phyloP scores from a whole-genome alignment of 2,888 invertebrate genomes.

The Temnothorax ravouxi region DNA sequence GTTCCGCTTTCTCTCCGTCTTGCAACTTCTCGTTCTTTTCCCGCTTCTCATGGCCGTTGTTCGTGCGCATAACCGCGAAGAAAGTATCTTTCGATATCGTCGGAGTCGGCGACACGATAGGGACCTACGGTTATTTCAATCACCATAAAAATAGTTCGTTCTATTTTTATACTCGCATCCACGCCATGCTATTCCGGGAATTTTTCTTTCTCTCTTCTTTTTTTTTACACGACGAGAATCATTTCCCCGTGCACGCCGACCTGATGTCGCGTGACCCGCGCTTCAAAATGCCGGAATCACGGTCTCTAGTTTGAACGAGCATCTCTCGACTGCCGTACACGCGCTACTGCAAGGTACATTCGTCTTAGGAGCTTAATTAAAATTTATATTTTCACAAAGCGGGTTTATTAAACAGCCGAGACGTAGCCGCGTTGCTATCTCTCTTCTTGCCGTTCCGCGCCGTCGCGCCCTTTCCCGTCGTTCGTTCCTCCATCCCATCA shows the following conservation, averaged over 20 bases:
- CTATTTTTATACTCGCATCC: slow-evolving; percentile 38
- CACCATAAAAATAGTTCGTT: slow-evolving; percentile 59
- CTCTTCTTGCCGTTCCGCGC: slow-evolving; percentile 19
- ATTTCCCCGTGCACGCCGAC: background rate
- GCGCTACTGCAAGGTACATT: slow-evolving; percentile 30
- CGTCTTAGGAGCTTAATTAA: slow-evolving; percentile 69
- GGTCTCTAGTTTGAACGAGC: slow-evolving; percentile 29
- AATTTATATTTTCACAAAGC: slow-evolving; percentile 65
- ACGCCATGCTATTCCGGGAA: slow-evolving; percentile 15
- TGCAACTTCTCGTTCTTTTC: background rate
- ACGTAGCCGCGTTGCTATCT: slow-evolving; percentile 11
- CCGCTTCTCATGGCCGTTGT: background rate
- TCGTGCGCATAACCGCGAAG: slow-evolving; percentile 34
- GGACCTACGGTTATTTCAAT: slow-evolving; percentile 64
- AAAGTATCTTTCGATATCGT: slow-evolving; percentile 52
- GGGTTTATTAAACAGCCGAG: slow-evolving; percentile 63
- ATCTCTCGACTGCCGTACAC: background rate
- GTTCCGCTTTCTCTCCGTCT: background rate
- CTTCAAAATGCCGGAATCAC: slow-evolving; percentile 21
- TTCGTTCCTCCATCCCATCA: background rate
- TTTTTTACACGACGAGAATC: background rate
- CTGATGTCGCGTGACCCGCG: slow-evolving; percentile 24
- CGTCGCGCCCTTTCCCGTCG: slow-evolving; percentile 9
- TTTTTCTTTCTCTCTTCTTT: background rate
- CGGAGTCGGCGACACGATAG: slow-evolving; percentile 24